A percentile compares a stretch with the other conserved stretches of the same genome.
phyloP scores from a whole-genome alignment of 1,140 invertebrate genomes.

The Popillia japonica region DNA sequence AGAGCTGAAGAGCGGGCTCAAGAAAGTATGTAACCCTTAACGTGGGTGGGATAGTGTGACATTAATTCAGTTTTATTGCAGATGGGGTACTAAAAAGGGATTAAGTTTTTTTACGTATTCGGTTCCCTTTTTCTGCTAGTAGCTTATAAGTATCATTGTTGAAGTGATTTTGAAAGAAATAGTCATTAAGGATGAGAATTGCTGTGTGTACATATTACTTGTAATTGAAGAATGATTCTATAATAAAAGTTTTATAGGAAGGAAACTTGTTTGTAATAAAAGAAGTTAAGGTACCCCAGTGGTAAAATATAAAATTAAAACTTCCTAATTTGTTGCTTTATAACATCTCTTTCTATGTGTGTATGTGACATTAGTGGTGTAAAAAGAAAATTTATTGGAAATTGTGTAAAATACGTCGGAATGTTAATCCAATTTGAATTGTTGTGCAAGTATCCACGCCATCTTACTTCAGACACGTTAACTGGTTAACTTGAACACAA shows the following conservation, averaged over 20 bases:
- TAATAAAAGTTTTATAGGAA: background rate
- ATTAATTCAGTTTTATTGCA: background rate
- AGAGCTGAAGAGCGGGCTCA: slow-evolving; percentile 82
- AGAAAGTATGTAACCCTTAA: slow-evolving; percentile 56
- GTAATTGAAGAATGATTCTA: background rate
- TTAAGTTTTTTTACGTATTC: background rate
- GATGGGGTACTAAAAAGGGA: background rate
- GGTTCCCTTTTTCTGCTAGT: background rate
- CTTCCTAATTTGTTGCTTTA: no score
- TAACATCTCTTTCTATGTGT: no score
- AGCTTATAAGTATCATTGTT: background rate
- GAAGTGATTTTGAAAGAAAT: background rate
- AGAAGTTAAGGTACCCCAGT: no score
- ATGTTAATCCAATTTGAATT: no score
- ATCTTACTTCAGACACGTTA: no score
- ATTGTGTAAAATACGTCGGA: no score
- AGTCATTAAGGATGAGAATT: background rate
- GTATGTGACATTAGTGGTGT: no score
- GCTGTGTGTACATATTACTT: background rate
- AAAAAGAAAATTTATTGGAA: no score
- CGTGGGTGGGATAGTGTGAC: background rate
- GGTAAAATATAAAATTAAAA: no score
- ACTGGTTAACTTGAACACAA: no score
- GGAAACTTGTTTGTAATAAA: no score
- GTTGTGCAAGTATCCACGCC: no score